phyloP scores from a whole-genome alignment of 2,888 invertebrate genomes.

The Pseudococcus viburni region DNA sequence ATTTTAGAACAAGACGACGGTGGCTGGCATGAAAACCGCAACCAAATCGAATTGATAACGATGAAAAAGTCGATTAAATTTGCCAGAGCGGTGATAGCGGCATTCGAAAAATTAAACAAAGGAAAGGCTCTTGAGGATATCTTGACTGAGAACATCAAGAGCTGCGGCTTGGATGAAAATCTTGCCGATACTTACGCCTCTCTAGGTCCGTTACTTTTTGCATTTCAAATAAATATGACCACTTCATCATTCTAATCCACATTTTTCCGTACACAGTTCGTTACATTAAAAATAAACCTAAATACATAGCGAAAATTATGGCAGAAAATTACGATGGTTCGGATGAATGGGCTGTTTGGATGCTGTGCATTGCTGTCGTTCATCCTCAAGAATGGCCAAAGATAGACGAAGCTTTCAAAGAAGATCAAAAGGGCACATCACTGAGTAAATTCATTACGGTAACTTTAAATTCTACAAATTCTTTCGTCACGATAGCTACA shows the following conservation, averaged over 20 bases:
- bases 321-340: not conserved
- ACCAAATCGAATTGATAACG: not conserved
- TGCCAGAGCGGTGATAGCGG: not conserved
- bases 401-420: not conserved
- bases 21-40: not conserved
- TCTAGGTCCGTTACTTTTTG: not conserved
- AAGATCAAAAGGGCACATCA: not conserved
- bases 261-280: not conserved
- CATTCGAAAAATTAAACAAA: not conserved
- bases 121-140: not conserved
- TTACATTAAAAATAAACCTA: not conserved
- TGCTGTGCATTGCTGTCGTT: not conserved
- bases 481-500: too few relatives aligned
- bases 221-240: not conserved
- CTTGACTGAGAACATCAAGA: not conserved
- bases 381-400: not conserved
- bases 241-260: too few relatives aligned
- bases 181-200: not conserved
- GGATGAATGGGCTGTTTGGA: not conserved
- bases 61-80: not conserved
- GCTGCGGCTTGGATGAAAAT: not conserved
- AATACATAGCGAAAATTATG: not conserved
- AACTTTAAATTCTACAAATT: not conserved
- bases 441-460: not conserved
- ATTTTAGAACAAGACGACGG: not conserved